These are phyloP conservation scores for Phylloscopus collybita DNA, from an alignment of 2,797 vertebrate genomes.

Conservation along the genomic window DNA sequence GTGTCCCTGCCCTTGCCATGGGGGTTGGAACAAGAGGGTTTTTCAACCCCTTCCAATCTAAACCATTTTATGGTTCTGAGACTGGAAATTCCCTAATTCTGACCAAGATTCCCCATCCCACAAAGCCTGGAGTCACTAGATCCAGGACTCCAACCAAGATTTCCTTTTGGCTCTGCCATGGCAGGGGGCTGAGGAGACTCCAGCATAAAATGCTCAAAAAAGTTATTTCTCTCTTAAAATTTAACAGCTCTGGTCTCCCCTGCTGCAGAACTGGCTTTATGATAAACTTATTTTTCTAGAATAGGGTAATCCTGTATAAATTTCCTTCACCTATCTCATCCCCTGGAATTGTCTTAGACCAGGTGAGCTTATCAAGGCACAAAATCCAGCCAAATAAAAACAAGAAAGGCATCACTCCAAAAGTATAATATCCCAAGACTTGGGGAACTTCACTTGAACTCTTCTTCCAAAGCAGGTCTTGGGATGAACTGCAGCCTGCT, in stretches of 20 bases:
- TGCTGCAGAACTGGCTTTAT: background rate
- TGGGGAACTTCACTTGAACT: background rate
- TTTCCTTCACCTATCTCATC: background rate
- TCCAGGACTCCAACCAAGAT: background rate
- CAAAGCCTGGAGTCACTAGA: background rate
- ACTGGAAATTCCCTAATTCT: background rate
- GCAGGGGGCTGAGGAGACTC: background rate
- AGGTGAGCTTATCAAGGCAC: background rate
- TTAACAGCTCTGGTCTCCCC: background rate
- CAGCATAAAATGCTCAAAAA: background rate
- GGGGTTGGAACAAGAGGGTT: rapidly evolving
- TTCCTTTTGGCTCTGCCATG: background rate
- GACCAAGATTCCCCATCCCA: background rate
- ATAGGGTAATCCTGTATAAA: rapidly evolving
- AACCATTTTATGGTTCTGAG: background rate
- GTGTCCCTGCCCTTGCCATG: rapidly evolving
- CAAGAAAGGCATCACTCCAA: background rate
- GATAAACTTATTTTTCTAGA: background rate
- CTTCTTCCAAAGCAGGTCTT: rapidly evolving
- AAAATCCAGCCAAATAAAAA: background rate
- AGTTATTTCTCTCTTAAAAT: background rate
- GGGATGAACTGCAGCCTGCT: background rate
- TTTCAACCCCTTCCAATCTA: background rate
- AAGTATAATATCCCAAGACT: background rate
- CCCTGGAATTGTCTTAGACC: background rate